Evolutionary conservation across 2,797 vertebrate genomes (phyloP), one percentile per base, ranked within the genome.

Genomic region (Loriculus beryllinus): DNA sequence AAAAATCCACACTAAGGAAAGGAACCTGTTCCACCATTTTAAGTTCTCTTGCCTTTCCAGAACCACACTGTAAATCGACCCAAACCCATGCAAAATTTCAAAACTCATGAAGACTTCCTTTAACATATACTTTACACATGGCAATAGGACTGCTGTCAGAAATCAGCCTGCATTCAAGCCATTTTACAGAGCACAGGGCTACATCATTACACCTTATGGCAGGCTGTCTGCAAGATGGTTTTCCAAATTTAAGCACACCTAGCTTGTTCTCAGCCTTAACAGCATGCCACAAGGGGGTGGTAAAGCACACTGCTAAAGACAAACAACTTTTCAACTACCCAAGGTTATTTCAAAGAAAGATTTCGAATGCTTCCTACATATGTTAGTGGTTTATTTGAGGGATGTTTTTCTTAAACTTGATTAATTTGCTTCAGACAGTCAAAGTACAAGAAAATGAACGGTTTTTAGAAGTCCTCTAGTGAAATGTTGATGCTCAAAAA

Each of bases 201-300:
- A 0, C 14, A 45, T 28, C 13, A 0, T 33, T 45, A 18, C 54
- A 45, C 60, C 47, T 68, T 52, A 40, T 47, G 51, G 13, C 57
- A 81, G 45, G 45, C 19, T 13, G 9, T 6, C n/a, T 79, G 72
- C 35, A 64, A 45, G 49, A 29, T 6, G 1, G 19, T 35, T 49
- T 83, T 70, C 29, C 49, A 49, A 52, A 49, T 21, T 25, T 22
- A 59, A 79, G 48, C 7, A 69, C 14, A 28, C 4, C n/a, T 40
- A 82, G 25, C 64, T 64, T 64, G 65, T 12, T 47, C 22, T 85
- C 43, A 74, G n/a, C 78, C 93, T 48, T 57, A 84, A 76, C 7
- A 42, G 60, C 43, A 7, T 8, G 43, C 94, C 97, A 97, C 92
- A 78, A 82, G 96, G 25, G 80, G 91, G 96, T 40, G 82, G 79